Evolutionary conservation across 2,888 invertebrate genomes (phyloP).

Genomic region (Hydraecia micacea): DNA sequence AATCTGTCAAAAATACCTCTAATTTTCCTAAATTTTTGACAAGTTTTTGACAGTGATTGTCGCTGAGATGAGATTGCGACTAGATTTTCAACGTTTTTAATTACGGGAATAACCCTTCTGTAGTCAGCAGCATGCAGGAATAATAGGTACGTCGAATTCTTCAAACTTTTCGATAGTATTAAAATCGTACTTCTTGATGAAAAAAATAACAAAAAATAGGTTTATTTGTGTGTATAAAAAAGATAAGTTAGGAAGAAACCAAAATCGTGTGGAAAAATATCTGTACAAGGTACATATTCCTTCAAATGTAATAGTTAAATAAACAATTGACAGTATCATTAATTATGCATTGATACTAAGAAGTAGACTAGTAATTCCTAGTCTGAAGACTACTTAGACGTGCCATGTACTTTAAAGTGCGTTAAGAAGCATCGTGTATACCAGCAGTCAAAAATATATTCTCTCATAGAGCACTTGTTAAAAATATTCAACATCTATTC

Average conservation of each 20-base stretch:
- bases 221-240: neutral
- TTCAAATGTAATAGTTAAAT: neutral
- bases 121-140: too few relatives aligned
- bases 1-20: too few relatives aligned
- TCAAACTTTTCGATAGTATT: neutral
- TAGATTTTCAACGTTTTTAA: too few relatives aligned
- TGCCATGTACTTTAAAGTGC: conserved; percentile 8
- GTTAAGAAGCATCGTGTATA: conserved; percentile 1
- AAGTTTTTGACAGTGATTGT: too few relatives aligned
- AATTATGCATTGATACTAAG: neutral
- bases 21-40: too few relatives aligned
- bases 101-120: too few relatives aligned
- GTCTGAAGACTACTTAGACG: neutral
- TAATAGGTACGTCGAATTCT: too few relatives aligned
- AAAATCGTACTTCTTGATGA: neutral
- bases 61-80: too few relatives aligned
- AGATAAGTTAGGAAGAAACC: neutral
- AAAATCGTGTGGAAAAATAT: neutral
- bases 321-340: neutral
- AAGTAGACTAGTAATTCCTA: neutral
- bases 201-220: neutral
- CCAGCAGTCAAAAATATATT: conserved; percentile 33
- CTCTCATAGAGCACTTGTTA: conserved; percentile 28
- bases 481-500: conserved; percentile 55
- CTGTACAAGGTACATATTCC: neutral